Percentiles rank a stretch among this genome's conserved stretches.
Conservation (phyloP, 1,140 invertebrate genomes). For the Meloidogyne exigua region DNA sequence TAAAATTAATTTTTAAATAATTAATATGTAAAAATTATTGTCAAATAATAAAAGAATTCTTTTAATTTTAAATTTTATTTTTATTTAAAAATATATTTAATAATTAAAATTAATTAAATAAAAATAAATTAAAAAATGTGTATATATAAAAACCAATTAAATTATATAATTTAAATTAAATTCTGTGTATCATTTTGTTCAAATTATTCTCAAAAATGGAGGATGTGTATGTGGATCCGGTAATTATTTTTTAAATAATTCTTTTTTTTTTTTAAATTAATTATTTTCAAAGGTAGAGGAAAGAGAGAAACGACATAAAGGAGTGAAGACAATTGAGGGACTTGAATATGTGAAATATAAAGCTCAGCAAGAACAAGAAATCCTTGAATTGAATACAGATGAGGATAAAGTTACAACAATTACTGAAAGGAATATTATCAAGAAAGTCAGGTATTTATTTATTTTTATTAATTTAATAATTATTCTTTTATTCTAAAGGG, state of each 20-base stretch:
- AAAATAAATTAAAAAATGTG: too few relatives aligned
- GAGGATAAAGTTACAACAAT: conserved; percentile 4
- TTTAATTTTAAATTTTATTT: too few relatives aligned
- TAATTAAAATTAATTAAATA: too few relatives aligned
- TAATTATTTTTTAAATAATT: not conserved
- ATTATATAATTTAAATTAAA: not conserved
- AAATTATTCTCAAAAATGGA: not conserved
- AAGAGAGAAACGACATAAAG: not conserved
- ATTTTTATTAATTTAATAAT: too few relatives aligned
- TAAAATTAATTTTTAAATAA: too few relatives aligned
- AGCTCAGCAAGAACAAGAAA: conserved; percentile 1
- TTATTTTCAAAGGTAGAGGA: too few relatives aligned
- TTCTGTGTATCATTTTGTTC: not conserved
- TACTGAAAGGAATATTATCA: not conserved
- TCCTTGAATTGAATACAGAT: conserved; percentile 2
- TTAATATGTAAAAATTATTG: too few relatives aligned
- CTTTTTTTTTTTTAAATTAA: not conserved
- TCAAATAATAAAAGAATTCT: too few relatives aligned
- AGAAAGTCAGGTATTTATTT: not conserved
- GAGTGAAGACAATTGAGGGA: not conserved
- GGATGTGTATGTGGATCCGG: not conserved
- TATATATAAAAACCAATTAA: not conserved
- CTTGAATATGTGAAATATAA: not conserved
- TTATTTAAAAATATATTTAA: too few relatives aligned
- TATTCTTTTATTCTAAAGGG: not conserved